Conservation (phyloP, 1,140 invertebrate genomes). For the Ditylenchus dipsaci region DNA sequence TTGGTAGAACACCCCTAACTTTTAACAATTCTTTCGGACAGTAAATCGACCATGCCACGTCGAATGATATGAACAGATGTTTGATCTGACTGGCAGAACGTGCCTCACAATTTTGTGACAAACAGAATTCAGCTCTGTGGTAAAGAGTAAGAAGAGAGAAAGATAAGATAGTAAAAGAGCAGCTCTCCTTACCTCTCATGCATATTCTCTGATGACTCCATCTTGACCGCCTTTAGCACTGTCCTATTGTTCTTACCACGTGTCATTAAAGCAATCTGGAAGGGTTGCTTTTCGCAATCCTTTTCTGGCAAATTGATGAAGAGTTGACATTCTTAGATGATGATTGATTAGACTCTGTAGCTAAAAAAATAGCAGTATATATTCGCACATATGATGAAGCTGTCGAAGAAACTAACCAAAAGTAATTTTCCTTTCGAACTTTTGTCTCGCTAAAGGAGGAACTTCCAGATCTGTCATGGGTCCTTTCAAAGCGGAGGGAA, state of each 20-base stretch:
- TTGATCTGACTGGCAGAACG: too few species aligned
- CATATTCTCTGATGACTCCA: slow-evolving; percentile 1
- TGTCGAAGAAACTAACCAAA: slow-evolving; percentile 30
- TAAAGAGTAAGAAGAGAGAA: too few species aligned
- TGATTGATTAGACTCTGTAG: neutral
- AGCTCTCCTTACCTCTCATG: neutral
- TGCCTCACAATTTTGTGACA: too few species aligned
- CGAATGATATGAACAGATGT: too few species aligned
- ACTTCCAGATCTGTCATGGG: slow-evolving; percentile 37
- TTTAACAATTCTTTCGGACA: too few species aligned
- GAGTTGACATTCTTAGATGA: neutral
- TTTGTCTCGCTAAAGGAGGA: slow-evolving; percentile 41
- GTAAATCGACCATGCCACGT: too few species aligned
- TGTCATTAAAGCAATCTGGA: slow-evolving; percentile 38
- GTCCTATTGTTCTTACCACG: slow-evolving; percentile 32
- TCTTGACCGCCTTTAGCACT: slow-evolving; percentile 27
- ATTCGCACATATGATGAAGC: neutral
- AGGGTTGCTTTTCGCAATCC: neutral
- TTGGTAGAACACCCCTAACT: too few species aligned
- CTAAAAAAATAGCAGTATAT: neutral
- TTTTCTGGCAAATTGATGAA: neutral
- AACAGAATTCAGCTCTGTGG: too few species aligned
- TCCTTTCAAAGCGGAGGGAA: slow-evolving; percentile 20
- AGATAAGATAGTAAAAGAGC: too few species aligned
- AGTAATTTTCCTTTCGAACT: slow-evolving; percentile 46